Evolutionary conservation across 2,113 vertebrate species (phyloP).

Genomic region (Paradisaea rubra): DNA sequence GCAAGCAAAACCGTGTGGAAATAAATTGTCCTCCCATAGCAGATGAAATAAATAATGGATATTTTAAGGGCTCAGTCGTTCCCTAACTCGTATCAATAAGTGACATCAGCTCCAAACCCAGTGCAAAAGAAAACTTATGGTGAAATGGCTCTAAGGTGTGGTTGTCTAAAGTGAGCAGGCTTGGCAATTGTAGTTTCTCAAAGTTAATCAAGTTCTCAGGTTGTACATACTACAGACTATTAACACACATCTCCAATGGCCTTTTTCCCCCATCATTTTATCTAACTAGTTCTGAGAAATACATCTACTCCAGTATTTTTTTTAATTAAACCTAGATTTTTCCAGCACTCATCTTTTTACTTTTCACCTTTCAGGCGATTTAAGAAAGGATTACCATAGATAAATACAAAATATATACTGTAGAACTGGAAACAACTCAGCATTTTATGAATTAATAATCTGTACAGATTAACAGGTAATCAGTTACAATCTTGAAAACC

Average conservation of each 20-base stretch:
- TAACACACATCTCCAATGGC: neutral
- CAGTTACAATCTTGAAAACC: neutral
- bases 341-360: neutral
- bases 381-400: neutral
- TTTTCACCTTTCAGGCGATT: neutral
- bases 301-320: neutral
- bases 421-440: neutral
- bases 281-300: neutral
- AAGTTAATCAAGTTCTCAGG: neutral
- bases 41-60: neutral
- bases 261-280: neutral
- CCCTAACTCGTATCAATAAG: neutral
- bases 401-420: neutral
- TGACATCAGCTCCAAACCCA: neutral
- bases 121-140: neutral
- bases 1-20: neutral
- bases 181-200: neutral
- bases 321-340: neutral
- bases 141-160: neutral
- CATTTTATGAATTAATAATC: neutral
- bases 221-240: neutral
- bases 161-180: neutral
- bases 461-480: neutral
- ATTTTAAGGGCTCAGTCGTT: neutral
- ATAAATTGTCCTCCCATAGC: neutral